Base-by-base conservation (phyloP, 2,797 vertebrate species). In the Psittacula derbiana region DNA sequence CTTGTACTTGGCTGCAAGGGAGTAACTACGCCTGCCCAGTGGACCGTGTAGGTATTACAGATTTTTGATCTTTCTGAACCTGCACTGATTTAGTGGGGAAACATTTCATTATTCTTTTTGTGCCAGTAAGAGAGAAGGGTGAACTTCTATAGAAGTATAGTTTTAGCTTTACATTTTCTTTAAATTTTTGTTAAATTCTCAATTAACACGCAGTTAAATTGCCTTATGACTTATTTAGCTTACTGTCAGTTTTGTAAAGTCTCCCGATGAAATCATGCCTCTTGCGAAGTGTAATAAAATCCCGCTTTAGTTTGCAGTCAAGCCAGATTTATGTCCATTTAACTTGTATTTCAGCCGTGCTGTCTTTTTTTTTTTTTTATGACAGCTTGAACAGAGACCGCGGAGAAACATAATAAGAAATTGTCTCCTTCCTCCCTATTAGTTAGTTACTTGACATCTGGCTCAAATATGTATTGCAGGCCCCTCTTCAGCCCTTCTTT, bases 391-490 rank as follows among this genome's bases (percentile, higher is more conserved):
- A 31, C 72, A 79, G 79, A 93, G 46, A 66, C 62, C 4, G 3
- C 36, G 66, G 46, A 91, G 66, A 92, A 94, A 74, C 72, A 62
- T 21, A 62, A 24, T 33, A 76, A 90, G 86, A 92, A 95, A 90
- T 71, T 79, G 80, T 90, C 78, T 95, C 13, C 71, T 88, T 92
- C 58, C 40, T 92, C 53, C 36, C 47, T 0, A 0, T 89, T 81
- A 67, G 19, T 94, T 89, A 82, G 70, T 75, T 93, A 61, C 40
- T 94, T 84, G 76, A 87, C 71, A 70, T 95, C 80, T 94, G 86
- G 43, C 73, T 93, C 55, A 60, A 90, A 86, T 33, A 23, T 92
- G 86, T 75, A 24, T 57, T 70, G 40, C 80, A 70, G 60, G 47
- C 44, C 85, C 16, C 33, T 75, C 47, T 87, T 91, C 82, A 89